These are phyloP conservation scores for Seriola rivoliana DNA, from an alignment of 2,113 vertebrate genomes.

Conservation along the genomic window DNA sequence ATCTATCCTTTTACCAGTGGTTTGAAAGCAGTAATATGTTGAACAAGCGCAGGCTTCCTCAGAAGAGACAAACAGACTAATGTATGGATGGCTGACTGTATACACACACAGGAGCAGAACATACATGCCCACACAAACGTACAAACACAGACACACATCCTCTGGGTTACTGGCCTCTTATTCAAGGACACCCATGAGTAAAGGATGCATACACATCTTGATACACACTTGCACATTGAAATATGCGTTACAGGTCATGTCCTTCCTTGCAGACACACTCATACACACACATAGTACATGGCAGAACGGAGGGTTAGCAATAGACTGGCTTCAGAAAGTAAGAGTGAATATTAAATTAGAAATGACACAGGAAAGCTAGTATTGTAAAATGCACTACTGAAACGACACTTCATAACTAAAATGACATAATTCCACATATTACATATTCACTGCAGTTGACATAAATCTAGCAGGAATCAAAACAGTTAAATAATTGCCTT, in stretches of 20 bases:
- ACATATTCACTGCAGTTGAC: background rate
- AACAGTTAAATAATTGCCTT: constrained; percentile 3
- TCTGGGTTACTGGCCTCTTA: constrained; percentile 17
- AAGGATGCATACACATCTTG: background rate
- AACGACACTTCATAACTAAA: background rate
- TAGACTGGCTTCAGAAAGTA: background rate
- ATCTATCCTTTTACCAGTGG: background rate
- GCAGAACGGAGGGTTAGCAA: background rate
- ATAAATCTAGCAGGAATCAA: background rate
- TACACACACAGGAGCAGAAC: background rate
- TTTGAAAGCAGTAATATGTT: background rate
- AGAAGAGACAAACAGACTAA: background rate
- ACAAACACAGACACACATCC: background rate
- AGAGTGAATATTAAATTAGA: background rate
- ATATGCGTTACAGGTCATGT: constrained; percentile 3
- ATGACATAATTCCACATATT: background rate
- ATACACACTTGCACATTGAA: background rate
- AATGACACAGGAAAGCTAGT: background rate
- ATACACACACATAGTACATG: background rate
- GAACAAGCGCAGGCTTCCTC: background rate
- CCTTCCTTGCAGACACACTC: constrained; percentile 15
- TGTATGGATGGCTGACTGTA: background rate
- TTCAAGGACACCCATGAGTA: constrained; percentile 21
- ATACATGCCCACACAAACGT: background rate
- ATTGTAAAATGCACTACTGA: background rate